phyloP scores from a whole-genome alignment of 2,797 vertebrate genomes.

The Huso huso region DNA sequence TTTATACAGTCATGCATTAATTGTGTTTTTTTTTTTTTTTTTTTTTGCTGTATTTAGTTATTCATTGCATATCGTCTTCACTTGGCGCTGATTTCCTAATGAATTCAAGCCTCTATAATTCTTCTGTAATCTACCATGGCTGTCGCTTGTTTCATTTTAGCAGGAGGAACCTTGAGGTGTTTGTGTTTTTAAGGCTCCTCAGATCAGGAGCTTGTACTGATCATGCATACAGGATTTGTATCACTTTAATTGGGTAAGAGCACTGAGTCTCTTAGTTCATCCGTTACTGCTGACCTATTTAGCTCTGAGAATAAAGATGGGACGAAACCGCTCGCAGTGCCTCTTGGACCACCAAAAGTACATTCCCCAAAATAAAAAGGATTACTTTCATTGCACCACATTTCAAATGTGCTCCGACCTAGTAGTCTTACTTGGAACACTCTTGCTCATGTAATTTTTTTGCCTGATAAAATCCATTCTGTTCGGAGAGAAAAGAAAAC shows the following conservation, averaged over 20 bases:
- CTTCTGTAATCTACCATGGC: not conserved
- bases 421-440: too few species aligned
- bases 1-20: not conserved
- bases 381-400: too few species aligned
- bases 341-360: too few species aligned
- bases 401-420: too few species aligned
- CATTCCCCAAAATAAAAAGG: too few species aligned
- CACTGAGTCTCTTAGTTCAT: constrained; percentile 56
- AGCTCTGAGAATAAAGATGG: constrained; percentile 47
- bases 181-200: constrained; percentile 19
- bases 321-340: not conserved
- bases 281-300: constrained; percentile 60
- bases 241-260: constrained; percentile 62
- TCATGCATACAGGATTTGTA: constrained; percentile 39
- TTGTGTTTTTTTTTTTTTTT: not conserved
- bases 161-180: not conserved
- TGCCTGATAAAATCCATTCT: too few species aligned
- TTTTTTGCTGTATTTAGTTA: not conserved
- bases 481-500: not conserved
- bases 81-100: too few species aligned
- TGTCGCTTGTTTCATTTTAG: not conserved
- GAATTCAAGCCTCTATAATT: not conserved
- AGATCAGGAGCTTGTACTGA: constrained; percentile 30
- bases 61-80: not conserved
- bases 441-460: too few species aligned